Evolutionary conservation across 2,888 invertebrate species (phyloP).

Genomic region (Slavum lentiscoides): DNA sequence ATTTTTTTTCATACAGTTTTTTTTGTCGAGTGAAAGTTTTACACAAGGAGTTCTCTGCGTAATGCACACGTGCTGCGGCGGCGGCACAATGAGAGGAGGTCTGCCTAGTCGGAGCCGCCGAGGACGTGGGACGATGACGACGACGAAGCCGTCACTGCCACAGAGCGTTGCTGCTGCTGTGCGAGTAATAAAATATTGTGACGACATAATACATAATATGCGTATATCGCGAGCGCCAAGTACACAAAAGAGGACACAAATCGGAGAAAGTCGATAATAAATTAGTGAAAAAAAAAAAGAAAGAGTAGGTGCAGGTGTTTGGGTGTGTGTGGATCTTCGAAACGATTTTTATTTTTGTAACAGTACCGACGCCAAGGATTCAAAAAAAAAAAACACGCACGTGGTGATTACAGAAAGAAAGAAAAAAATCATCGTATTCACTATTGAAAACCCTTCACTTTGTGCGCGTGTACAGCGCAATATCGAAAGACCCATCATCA

Average conservation of each 20-base stretch:
- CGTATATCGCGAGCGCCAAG: neutral
- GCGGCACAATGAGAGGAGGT: conserved; percentile 38
- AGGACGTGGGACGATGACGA: conserved; percentile 49
- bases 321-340: conserved; percentile 19
- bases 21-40: conserved; percentile 44
- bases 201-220: conserved; percentile 20
- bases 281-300: too few species aligned
- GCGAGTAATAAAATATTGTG: conserved; percentile 22
- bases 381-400: neutral
- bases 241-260: conserved; percentile 45
- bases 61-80: neutral
- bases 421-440: neutral
- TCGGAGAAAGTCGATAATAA: conserved; percentile 43
- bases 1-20: conserved; percentile 1
- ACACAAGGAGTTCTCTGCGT: neutral
- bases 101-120: conserved; percentile 20
- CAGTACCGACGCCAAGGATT: conserved; percentile 38
- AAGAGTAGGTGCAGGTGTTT: conserved; percentile 20
- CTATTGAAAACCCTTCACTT: conserved; percentile 34
- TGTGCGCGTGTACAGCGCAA: neutral
- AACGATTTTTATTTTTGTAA: conserved; percentile 27
- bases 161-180: neutral
- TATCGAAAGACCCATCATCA: neutral
- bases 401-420: conserved; percentile 14
- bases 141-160: neutral